A percentile compares a stretch with the other conserved stretches of the same genome.
Conservation (phyloP, 2,888 invertebrate genomes). For the Baronia brevicornis region DNA sequence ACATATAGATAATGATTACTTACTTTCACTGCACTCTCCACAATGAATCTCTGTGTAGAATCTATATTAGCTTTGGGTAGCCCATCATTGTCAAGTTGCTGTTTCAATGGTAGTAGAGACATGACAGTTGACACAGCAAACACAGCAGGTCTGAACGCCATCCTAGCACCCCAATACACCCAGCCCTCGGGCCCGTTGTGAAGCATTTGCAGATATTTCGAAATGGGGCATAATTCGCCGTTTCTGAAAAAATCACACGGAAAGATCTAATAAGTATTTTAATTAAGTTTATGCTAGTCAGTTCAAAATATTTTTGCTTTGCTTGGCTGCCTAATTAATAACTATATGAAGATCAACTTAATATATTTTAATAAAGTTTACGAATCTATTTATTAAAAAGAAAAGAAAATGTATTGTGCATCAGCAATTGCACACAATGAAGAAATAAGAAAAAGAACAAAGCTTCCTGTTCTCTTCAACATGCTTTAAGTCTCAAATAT, state of each 20-base stretch:
- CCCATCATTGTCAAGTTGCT: constrained; percentile 48
- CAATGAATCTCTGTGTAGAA: constrained; percentile 54
- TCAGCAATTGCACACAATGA: no score
- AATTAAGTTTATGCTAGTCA: no score
- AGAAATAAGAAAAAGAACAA: no score
- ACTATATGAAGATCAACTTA: no score
- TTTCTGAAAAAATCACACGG: constrained; percentile 43
- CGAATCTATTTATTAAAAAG: no score
- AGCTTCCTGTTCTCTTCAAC: no score
- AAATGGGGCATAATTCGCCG: constrained; percentile 48
- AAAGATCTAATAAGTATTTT: no score
- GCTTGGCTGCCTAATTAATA: no score
- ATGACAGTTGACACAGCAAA: constrained; percentile 54
- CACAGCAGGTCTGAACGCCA: constrained; percentile 58
- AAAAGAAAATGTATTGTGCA: no score
- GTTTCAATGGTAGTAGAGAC: constrained; percentile 44
- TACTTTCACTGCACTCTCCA: constrained; percentile 59
- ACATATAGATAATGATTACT: neutral
- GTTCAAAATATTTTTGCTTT: no score
- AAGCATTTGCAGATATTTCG: constrained; percentile 59
- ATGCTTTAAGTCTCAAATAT: no score
- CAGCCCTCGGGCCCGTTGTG: constrained; percentile 61
- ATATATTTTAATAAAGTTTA: no score
- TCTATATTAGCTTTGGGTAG: constrained; percentile 59
- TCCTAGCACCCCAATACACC: constrained; percentile 59